Conservation (phyloP, 1,140 invertebrate species). For the Apolygus lucorum region DNA sequence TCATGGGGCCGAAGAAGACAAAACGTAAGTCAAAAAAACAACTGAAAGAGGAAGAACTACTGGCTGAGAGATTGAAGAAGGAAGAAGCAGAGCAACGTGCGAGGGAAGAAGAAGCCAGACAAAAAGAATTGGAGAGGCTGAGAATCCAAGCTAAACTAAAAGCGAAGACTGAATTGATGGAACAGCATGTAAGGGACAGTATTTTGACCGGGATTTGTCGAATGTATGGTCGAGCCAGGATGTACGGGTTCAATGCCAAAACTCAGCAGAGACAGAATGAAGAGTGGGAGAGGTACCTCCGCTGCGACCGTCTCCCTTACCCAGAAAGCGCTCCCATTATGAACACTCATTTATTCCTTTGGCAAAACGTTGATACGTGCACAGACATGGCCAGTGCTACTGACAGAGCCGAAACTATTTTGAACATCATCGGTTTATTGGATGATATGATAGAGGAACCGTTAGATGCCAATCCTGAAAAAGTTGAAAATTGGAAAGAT, state of each 20-base stretch:
- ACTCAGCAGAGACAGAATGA: constrained; percentile 23
- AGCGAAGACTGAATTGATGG: constrained; percentile 22
- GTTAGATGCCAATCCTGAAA: constrained; percentile 28
- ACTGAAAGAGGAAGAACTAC: constrained; percentile 26
- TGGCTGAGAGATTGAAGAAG: constrained; percentile 17
- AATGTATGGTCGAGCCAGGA: constrained; percentile 21
- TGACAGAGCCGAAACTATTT: constrained; percentile 39
- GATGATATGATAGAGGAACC: constrained; percentile 41
- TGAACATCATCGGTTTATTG: constrained; percentile 40
- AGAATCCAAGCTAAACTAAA: constrained; percentile 24
- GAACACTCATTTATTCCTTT: constrained; percentile 53
- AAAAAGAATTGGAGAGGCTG: constrained; percentile 23
- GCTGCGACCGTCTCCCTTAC: constrained; percentile 54
- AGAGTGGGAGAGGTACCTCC: constrained; percentile 52
- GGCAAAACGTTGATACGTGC: constrained; percentile 44
- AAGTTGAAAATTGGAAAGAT: constrained; percentile 42
- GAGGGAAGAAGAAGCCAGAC: constrained; percentile 25
- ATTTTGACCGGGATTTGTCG: constrained; percentile 14
- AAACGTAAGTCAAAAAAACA: constrained; percentile 27
- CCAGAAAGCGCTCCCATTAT: constrained; percentile 46
- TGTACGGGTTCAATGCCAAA: constrained; percentile 27
- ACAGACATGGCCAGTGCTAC: constrained; percentile 40
- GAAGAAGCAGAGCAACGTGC: constrained; percentile 28
- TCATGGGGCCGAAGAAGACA: constrained; percentile 23
- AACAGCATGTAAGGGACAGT: constrained; percentile 24